Conservation (phyloP, 2,888 invertebrate species). For the Synanthedon vespiformis region DNA sequence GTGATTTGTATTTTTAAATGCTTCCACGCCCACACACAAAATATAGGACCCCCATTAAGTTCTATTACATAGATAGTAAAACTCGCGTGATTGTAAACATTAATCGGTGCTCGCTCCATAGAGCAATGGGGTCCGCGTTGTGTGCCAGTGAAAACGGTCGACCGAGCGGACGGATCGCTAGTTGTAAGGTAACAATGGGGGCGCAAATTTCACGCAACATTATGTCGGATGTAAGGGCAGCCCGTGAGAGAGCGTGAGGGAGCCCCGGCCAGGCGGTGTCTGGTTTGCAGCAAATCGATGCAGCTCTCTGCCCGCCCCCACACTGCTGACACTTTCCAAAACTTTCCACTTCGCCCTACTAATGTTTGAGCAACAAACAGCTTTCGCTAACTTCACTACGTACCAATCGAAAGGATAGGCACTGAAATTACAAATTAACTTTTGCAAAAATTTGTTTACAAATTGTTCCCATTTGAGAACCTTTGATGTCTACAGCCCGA, state of each 20-base stretch:
- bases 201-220: constrained; percentile 65
- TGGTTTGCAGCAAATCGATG: constrained; percentile 51
- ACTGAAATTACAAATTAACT: neutral
- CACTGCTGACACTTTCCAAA: constrained; percentile 14
- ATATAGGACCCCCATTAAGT: no score
- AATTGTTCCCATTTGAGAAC: no score
- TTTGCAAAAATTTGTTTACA: neutral
- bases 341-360: constrained; percentile 14
- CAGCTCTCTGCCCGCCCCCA: constrained; percentile 22
- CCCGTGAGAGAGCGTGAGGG: constrained; percentile 2
- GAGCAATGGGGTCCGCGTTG: constrained; percentile 21
- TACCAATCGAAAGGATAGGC: no score
- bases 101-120: constrained; percentile 14
- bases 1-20: no score
- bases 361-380: neutral
- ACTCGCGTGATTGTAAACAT: constrained; percentile 18
- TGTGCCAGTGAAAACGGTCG: constrained; percentile 25
- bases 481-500: no score
- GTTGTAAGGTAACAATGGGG: constrained; percentile 50
- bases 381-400: neutral
- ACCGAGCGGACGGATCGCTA: constrained; percentile 27
- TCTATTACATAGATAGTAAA: neutral
- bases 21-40: no score
- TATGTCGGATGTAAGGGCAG: constrained; percentile 29
- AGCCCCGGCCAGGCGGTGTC: constrained; percentile 17